Evolutionary conservation across 2,113 vertebrate species (phyloP), one percentile per base, ranked within the genome.

Genomic region (Grammomys dolichurus): DNA sequence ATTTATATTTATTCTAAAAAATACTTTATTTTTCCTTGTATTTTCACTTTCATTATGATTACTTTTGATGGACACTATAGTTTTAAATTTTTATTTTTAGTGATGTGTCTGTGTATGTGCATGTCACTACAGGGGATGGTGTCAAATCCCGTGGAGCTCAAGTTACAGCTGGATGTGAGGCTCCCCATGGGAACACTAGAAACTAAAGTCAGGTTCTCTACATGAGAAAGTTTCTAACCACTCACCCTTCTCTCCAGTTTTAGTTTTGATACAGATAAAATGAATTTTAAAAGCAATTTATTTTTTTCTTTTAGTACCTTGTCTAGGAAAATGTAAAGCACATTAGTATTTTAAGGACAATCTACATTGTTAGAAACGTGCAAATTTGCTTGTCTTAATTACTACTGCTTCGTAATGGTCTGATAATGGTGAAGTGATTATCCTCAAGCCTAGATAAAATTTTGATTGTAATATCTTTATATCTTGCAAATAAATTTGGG

Each of bases 381-480:
- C 24, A 54, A 46, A 92, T 73, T 70, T 87, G 31, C 24, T 70
- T 90, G 9, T 70, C 36, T 84, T 87, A 43, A 91, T 78, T 85
- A 81, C 28, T 56, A 13, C 12, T 87, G 19, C 5, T 63, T 95
- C 58, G 69, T 22, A 85, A 73, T 78, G 11, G 26, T 94, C 65
- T 86, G 65, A 67, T 67, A 36, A 20, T 87, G 4, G 22, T 56
- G 43, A 7, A 51, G 26, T 24, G 60, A 48, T 73, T 43, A 72
- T 36, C 46, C 36, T 2, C 78, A 93, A 72, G 26, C 5, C 3
- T 75, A 84, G 40, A 33, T 73, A 48, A 86, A 70, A 93, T 54
- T 80, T 94, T 96, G 6, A 76, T 54, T 72, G 31, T 33, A 81
- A 65, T 56, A 10, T 28, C 70, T 84, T 91, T 94, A 58, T 58